Evolutionary conservation across 2,113 vertebrate species (phyloP), one percentile per base, ranked within the genome.

Genomic region (Garra rufa): DNA sequence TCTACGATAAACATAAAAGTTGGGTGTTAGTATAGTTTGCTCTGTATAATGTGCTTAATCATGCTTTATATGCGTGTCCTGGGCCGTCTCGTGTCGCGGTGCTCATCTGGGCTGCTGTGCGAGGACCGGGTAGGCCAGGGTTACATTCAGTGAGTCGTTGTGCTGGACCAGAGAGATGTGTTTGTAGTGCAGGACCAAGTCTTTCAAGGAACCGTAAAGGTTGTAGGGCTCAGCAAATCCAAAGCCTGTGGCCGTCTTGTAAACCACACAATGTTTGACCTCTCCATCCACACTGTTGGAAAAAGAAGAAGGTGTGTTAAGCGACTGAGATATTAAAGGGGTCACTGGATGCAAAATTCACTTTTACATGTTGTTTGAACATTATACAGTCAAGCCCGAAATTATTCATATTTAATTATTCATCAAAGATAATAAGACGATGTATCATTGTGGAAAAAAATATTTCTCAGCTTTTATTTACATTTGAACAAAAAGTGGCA

Each of bases 111-210:
- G 96, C 94, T 98, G 98, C 93, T 99, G 98, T 71, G 96, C 93
- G 82, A 98, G 97, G 71, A 99, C 97, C 0, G 98, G 98, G 94
- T 98, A 97, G 83, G 98, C 97, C 94, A 99, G 95, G 83, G 97
- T 99, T 93, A 99, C 98, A 87, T 99, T 99, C 91, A 99, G 95
- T 92, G 98, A 99, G 96, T 99, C 98, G 86, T 99, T 99, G 97
- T 99, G 98, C 96, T 99, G 98, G 92, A 99, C 97, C 0, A 99
- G 95, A 76, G 98, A 99, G 0, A 97, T 99, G 92, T 99, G 98
- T 93, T 99, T 98, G 93, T 99, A 99, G 96, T 99, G 98, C 88
- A 99, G 96, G 91, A 99, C 98, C 92, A 99, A 97, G 95, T 99
- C 98, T 91, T 98, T 98, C 82, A 99, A 93, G 0, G 98, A 98